These are phyloP conservation scores for Benthosema pterotum DNA, from an alignment of 2,797 vertebrate genomes.

Conservation along the genomic window DNA sequence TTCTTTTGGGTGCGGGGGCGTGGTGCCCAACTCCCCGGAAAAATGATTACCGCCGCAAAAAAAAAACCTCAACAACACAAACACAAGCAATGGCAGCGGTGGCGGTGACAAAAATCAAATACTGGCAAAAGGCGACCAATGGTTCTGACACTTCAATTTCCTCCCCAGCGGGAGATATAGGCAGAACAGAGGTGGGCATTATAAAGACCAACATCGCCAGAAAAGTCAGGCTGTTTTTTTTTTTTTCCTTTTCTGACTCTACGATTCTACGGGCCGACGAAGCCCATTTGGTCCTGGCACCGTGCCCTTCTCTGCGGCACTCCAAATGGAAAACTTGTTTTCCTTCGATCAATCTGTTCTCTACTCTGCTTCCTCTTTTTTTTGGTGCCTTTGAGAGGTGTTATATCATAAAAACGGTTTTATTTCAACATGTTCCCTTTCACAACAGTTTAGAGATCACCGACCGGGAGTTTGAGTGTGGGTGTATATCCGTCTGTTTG, in stretches of 20 bases:
- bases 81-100: slow-evolving; percentile 51
- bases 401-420: slow-evolving; percentile 49
- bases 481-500: slow-evolving; percentile 7
- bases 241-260: slow-evolving; percentile 52
- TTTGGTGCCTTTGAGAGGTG: slow-evolving; percentile 48
- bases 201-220: slow-evolving; percentile 59
- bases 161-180: slow-evolving; percentile 72
- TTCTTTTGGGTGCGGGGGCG: slow-evolving; percentile 32
- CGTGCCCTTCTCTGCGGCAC: slow-evolving; percentile 41
- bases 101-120: slow-evolving; percentile 66
- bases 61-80: slow-evolving; percentile 61
- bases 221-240: slow-evolving; percentile 56
- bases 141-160: slow-evolving; percentile 80
- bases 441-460: slow-evolving; percentile 6
- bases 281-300: slow-evolving; percentile 64
- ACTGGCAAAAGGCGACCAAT: slow-evolving; percentile 58
- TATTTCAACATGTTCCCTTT: slow-evolving; percentile 37
- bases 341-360: slow-evolving; percentile 57
- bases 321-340: slow-evolving; percentile 65
- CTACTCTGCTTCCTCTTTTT: slow-evolving; percentile 45
- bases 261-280: slow-evolving; percentile 46
- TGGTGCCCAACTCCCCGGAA: slow-evolving; percentile 57
- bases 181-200: slow-evolving; percentile 70
- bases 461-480: slow-evolving; percentile 8
- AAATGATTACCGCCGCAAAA: slow-evolving; percentile 53